Base-by-base conservation (phyloP, 2,888 invertebrate genomes). In the Lamellibrachia satsuma region DNA sequence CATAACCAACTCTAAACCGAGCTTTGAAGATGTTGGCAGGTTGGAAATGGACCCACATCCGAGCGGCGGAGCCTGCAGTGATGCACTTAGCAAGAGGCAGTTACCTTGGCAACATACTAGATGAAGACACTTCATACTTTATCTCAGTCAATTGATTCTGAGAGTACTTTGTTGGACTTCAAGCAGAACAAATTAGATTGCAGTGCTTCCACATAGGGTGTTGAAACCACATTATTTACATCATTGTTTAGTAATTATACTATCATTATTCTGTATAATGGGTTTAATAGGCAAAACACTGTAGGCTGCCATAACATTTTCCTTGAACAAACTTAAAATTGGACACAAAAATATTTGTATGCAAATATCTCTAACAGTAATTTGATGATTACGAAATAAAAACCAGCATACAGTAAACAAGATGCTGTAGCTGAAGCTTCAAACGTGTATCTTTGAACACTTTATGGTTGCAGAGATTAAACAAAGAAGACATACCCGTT, bases 401-500 rank as follows among this genome's bases (percentile, higher is more conserved):
- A 39, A 39, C 39, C 39, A 39, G 39, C 39, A 39, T 0, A 39
- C 39, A 39, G 39, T 39, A 39, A 39, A 39, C 39, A 39, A 39
- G 39, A 39, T 0, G 39, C 39, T 39, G 39, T 39, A 39, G 1
- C 39, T 39, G 39, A 39, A 39, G 39, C 39, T 39, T 39, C 39
- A 39, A 39, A 39, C 39, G 39, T 39, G 39, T 39, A 39, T 39
- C 39, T 39, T 39, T 39, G 39, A 39, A 39, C 39, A 39, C 0
- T 39, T 39, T 39, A 39, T 39, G 39, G 39, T 39, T 39, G 39
- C 39, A 75, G 22, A 75, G 2, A 91, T 27, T 15, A 11, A 91
- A 91, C 27, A 91, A 22, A 22, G 11, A 52, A n/a, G 51, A 93
- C 98, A 97, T 97, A 99, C 99, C 97, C 98, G 98, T 97, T 99